A percentile compares a stretch with the other conserved stretches of the same genome.
phyloP scores from a whole-genome alignment of 2,113 vertebrate genomes.

The Pheucticus melanocephalus region DNA sequence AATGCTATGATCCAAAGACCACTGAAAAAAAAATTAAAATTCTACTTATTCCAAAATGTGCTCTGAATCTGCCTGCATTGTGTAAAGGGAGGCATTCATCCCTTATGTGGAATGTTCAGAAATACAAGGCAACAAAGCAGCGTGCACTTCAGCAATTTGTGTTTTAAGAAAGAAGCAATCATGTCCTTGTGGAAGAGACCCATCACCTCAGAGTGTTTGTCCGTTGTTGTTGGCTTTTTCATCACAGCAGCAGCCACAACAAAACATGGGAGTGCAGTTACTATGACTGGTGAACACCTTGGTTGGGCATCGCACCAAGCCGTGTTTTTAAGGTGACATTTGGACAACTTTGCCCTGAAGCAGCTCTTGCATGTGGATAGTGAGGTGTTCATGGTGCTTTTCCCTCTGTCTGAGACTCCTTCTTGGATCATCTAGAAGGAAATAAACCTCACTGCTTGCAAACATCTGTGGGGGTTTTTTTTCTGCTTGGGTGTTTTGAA shows the following conservation, averaged over 20 bases:
- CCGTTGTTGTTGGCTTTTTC: neutral
- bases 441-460: neutral
- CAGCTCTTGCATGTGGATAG: rapidly evolving
- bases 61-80: neutral
- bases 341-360: neutral
- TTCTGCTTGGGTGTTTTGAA: neutral
- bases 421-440: neutral
- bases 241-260: neutral
- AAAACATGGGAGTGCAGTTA: neutral
- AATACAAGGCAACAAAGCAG: neutral
- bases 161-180: neutral
- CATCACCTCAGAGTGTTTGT: neutral
- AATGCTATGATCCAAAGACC: neutral
- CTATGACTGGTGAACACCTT: rapidly evolving
- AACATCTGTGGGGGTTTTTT: neutral
- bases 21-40: neutral
- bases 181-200: neutral
- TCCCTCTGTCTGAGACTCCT: neutral
- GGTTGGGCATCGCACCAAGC: rapidly evolving
- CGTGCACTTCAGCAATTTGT: neutral
- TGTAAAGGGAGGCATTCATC: neutral
- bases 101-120: neutral
- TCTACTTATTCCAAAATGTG: neutral
- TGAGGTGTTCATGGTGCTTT: rapidly evolving
- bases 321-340: rapidly evolving